A percentile compares a stretch with the other conserved stretches of the same genome.
These are phyloP conservation scores for Archivesica marissinica DNA, from an alignment of 1,140 invertebrate genomes.

Conservation along the genomic window DNA sequence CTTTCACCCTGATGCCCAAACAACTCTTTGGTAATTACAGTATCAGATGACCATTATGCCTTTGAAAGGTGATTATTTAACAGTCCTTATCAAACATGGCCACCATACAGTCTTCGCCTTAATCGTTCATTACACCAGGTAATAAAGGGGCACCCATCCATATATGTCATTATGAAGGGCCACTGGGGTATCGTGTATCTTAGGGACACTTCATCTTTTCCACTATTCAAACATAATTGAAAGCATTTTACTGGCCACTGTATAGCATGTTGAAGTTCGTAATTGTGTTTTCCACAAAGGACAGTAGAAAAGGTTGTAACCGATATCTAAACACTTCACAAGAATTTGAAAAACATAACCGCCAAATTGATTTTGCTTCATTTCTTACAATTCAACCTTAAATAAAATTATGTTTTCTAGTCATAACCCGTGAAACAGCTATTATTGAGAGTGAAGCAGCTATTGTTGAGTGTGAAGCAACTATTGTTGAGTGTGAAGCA, in stretches of 20 bases:
- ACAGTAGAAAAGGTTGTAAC: slow-evolving; percentile 10
- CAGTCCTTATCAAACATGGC: slow-evolving; percentile 2
- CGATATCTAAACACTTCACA: slow-evolving; percentile 39
- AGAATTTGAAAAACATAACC: slow-evolving; percentile 57
- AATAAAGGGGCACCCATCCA: slow-evolving; percentile 36
- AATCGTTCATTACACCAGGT: slow-evolving; percentile 38
- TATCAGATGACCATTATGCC: slow-evolving; percentile 32
- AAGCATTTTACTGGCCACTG: slow-evolving; percentile 46
- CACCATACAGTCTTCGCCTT: slow-evolving; percentile 23
- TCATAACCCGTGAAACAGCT: too few species aligned
- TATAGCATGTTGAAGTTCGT: slow-evolving; percentile 28
- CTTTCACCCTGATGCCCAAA: too few species aligned
- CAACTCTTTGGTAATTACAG: slow-evolving; percentile 18
- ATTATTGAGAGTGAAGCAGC: too few species aligned
- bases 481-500: too few species aligned
- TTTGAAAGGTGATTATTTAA: slow-evolving; percentile 57
- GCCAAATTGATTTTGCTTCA: slow-evolving; percentile 49
- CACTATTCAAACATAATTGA: slow-evolving; percentile 26
- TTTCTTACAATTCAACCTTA: too few species aligned
- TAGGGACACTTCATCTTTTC: slow-evolving; percentile 14
- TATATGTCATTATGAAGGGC: slow-evolving; percentile 50
- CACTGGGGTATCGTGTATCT: slow-evolving; percentile 31
- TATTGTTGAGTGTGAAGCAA: too few species aligned
- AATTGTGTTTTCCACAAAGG: slow-evolving; percentile 32
- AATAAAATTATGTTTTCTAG: too few species aligned